Evolutionary conservation across 2,888 invertebrate species (phyloP).

Genomic region (Drosophila flavopinicola): DNA sequence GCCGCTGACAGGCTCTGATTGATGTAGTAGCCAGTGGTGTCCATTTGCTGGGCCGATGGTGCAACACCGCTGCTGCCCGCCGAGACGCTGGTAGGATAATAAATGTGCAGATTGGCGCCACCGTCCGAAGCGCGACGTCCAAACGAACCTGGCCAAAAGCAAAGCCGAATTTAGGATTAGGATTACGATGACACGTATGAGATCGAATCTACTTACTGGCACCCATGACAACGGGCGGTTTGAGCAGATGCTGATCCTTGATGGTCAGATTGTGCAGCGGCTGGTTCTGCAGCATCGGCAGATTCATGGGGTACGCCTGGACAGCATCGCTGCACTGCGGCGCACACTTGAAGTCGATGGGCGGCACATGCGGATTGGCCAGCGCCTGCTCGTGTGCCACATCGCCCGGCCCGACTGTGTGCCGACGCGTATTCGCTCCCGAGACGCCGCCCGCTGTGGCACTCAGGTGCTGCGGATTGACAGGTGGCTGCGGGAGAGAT

Average conservation of each 20-base stretch:
- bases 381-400: constrained; percentile 92
- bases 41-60: constrained; percentile 61
- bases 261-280: constrained; percentile 93
- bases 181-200: too few species aligned
- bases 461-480: constrained; percentile 77
- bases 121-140: constrained; percentile 97
- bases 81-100: constrained; percentile 85
- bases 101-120: constrained; percentile 94
- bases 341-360: constrained; percentile 83
- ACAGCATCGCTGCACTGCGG: constrained; percentile 67
- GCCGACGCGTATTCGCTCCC: constrained; percentile 89
- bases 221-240: constrained; percentile 96
- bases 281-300: constrained; percentile 93
- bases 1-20: constrained; percentile 64
- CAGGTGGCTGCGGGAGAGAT: constrained; percentile 42
- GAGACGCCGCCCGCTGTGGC: constrained; percentile 63
- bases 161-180: fast-evolving
- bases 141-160: constrained; percentile 87
- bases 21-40: constrained; percentile 68
- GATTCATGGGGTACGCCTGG: constrained; percentile 88
- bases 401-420: constrained; percentile 97
- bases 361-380: constrained; percentile 83
- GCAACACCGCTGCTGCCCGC: constrained; percentile 57
- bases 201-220: constrained; percentile 86
- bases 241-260: constrained; percentile 96